Conservation (phyloP, 2,797 vertebrate genomes). For the Lepus townsendii region DNA sequence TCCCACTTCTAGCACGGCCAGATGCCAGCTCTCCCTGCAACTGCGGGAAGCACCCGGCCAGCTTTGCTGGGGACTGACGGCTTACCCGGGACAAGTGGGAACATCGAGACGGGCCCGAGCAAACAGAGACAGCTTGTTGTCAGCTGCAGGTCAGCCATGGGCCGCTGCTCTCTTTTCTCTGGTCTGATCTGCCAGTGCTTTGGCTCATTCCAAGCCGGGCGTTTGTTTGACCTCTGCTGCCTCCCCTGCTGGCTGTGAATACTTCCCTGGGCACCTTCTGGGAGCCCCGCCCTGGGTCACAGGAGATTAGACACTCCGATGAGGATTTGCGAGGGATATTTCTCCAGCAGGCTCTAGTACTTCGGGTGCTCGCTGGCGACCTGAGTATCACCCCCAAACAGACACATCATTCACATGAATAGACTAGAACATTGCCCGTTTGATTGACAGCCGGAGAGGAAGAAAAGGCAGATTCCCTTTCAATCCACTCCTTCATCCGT, state of each 20-base stretch:
- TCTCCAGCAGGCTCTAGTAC: neutral
- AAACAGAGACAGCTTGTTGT: neutral
- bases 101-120: neutral
- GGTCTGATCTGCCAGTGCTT: neutral
- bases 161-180: neutral
- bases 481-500: neutral
- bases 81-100: neutral
- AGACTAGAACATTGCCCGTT: constrained; percentile 3
- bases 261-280: neutral
- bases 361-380: neutral
- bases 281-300: neutral
- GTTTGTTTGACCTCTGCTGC: neutral
- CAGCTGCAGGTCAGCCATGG: neutral
- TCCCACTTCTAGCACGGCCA: neutral
- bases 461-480: constrained; percentile 23
- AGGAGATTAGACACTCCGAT: neutral
- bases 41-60: neutral
- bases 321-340: neutral
- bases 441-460: neutral
- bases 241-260: neutral
- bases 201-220: constrained; percentile 7
- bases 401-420: neutral
- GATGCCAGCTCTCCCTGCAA: neutral
- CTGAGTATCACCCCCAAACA: neutral
- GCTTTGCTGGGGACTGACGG: neutral